Conservation (phyloP, 1,140 invertebrate species). For the Cephus cinctus region DNA sequence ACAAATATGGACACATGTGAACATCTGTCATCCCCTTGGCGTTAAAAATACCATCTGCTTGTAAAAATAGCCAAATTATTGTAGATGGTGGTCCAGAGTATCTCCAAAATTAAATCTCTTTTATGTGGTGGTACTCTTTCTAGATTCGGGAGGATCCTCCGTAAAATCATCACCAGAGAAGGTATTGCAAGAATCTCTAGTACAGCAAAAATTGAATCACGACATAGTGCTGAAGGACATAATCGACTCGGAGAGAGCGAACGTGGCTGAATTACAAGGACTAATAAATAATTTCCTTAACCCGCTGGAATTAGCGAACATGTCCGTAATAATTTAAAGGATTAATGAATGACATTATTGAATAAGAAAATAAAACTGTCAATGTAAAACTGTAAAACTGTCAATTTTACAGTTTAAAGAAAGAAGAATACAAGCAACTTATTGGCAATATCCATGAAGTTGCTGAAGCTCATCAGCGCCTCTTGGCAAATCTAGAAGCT, state of each 20-base stretch:
- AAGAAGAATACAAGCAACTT: conserved; percentile 82
- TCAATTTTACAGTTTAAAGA: conserved; percentile 67
- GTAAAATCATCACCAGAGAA: conserved; percentile 66
- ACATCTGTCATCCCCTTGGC: no score
- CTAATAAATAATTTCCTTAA: conserved; percentile 81
- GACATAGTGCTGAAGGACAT: conserved; percentile 90
- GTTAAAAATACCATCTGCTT: no score
- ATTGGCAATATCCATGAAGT: conserved; percentile 88
- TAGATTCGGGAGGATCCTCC: conserved; percentile 55
- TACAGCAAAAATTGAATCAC: conserved; percentile 68
- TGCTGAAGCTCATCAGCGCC: conserved; percentile 76
- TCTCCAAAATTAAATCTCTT: no score
- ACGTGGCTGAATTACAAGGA: conserved; percentile 84
- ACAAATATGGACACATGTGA: no score
- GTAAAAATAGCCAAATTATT: no score
- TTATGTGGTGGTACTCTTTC: conserved; percentile 19
- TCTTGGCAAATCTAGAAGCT: conserved; percentile 77
- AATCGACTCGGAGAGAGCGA: conserved; percentile 86
- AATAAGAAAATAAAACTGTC: background rate
- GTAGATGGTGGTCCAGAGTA: no score
- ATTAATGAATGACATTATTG: conserved; percentile 4
- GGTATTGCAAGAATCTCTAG: conserved; percentile 50
- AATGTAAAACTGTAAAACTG: background rate
- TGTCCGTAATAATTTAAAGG: conserved; percentile 66
- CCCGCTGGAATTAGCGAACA: conserved; percentile 78